Conservation (phyloP, 2,797 vertebrate genomes). For the Loriculus beryllinus region DNA sequence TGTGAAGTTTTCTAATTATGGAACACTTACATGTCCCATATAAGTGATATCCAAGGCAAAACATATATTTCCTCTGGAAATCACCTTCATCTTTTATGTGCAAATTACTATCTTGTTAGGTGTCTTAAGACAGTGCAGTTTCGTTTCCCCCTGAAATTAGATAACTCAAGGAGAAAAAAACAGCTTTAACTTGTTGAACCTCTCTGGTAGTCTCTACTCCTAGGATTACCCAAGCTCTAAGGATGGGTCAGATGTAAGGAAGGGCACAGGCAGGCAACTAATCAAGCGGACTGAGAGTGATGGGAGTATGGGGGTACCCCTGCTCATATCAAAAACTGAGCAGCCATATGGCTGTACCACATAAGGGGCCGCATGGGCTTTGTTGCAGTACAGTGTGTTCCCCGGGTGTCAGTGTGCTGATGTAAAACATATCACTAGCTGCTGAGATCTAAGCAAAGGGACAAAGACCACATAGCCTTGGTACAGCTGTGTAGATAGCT, state of each 20-base stretch:
- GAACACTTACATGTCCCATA: background rate
- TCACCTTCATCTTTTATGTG: background rate
- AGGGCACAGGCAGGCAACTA: background rate
- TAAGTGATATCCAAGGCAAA: background rate
- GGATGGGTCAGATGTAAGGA: background rate
- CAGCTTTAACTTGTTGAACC: background rate
- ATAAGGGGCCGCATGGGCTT: background rate
- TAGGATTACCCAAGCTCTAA: background rate
- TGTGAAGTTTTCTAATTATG: background rate
- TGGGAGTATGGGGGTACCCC: accelerated
- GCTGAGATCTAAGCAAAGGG: background rate
- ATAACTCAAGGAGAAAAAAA: background rate
- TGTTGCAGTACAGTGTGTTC: background rate
- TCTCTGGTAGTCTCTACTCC: accelerated
- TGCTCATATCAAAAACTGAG: accelerated
- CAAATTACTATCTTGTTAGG: background rate
- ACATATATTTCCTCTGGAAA: constrained; percentile 30
- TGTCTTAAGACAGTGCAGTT: background rate
- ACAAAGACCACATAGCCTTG: background rate
- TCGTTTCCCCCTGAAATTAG: background rate
- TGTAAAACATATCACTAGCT: background rate
- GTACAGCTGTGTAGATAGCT: background rate
- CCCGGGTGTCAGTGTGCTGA: accelerated
- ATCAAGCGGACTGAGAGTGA: accelerated
- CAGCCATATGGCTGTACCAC: background rate